Evolutionary conservation across 1,140 invertebrate genomes (phyloP).

Genomic region (Diorhabda carinulata): DNA sequence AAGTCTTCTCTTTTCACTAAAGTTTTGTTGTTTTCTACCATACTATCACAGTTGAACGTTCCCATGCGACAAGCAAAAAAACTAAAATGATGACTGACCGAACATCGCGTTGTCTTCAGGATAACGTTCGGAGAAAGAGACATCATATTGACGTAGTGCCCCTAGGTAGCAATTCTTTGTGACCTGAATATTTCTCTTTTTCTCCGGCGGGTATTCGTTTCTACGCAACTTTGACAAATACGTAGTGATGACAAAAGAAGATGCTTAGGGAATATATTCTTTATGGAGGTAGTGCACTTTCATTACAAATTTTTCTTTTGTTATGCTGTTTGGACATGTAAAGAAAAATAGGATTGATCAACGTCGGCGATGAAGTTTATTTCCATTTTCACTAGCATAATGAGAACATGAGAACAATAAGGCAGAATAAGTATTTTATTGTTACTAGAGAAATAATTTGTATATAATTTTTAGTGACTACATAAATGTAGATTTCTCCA

Average conservation of each 20-base stretch:
- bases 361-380: neutral
- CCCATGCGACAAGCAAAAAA: neutral
- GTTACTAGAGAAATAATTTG: too few species aligned
- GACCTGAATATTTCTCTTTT: slow-evolving; percentile 2
- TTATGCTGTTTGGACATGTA: neutral
- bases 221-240: slow-evolving; percentile 2
- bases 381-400: neutral
- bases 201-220: neutral
- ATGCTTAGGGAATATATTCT: neutral
- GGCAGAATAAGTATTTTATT: too few species aligned
- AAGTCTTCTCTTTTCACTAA: too few species aligned
- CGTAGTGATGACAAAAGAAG: neutral
- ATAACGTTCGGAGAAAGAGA: slow-evolving; percentile 2
- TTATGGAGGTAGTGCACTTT: slow-evolving; percentile 2
- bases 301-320: neutral
- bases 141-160: neutral
- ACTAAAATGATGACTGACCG: neutral
- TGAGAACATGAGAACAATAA: too few species aligned
- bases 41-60: neutral
- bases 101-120: neutral
- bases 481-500: too few species aligned
- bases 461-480: too few species aligned
- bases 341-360: neutral
- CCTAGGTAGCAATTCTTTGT: neutral
- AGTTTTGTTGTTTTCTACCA: neutral